A percentile compares a stretch with the other conserved stretches of the same genome.
Evolutionary conservation across 2,888 invertebrate genomes (phyloP).

Genomic region (Tridacna gigas): DNA sequence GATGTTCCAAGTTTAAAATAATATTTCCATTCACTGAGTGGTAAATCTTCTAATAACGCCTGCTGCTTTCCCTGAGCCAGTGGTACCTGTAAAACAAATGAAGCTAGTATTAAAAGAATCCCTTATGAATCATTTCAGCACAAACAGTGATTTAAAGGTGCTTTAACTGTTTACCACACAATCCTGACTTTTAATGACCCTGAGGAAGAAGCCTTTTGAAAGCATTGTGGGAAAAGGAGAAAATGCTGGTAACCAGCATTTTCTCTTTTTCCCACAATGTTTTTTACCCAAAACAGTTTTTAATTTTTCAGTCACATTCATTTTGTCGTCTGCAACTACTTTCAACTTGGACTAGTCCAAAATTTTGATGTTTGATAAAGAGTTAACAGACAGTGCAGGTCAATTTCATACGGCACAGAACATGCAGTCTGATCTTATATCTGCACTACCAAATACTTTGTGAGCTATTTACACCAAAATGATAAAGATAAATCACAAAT

Average conservation of each 20-base stretch:
- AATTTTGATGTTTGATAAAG: no score
- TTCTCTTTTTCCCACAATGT: conserved; percentile 9
- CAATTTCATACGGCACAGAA: no score
- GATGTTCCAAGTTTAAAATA: conserved; percentile 86
- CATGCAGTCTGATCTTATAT: no score
- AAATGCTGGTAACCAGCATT: not conserved
- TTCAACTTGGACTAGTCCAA: no score
- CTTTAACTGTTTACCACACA: not conserved
- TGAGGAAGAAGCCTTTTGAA: not conserved
- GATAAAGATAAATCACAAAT: no score
- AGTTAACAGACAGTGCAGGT: no score
- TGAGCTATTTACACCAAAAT: no score
- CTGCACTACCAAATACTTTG: no score
- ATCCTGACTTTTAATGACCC: not conserved
- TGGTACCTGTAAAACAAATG: conserved; percentile 83
- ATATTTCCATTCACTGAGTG: conserved; percentile 85
- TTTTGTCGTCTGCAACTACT: no score
- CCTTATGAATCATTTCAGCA: not conserved
- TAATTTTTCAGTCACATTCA: no score
- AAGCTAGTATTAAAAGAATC: not conserved
- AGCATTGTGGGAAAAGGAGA: not conserved
- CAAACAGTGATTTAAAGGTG: not conserved
- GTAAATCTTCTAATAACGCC: conserved; percentile 87
- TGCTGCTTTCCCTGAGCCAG: conserved; percentile 88
- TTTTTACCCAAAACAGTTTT: not conserved